Percentiles rank a stretch among this genome's conserved stretches.
These are phyloP conservation scores for Apocheima hispidaria DNA, from an alignment of 2,888 invertebrate genomes.

Conservation along the genomic window DNA sequence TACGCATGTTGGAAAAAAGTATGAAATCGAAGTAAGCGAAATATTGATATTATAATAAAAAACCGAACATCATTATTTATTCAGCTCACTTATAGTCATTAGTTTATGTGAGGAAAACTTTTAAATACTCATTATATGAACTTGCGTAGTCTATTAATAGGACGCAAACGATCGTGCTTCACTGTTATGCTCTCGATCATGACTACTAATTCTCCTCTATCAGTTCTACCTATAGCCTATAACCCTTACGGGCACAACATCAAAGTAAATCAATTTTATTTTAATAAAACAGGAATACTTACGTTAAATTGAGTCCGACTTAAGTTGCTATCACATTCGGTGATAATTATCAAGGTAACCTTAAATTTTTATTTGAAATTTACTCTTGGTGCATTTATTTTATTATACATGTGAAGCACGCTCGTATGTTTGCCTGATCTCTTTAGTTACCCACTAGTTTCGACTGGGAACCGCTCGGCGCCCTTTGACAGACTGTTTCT, in stretches of 20 bases:
- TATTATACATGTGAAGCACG: conserved; percentile 12
- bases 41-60: background rate
- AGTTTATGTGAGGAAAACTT: background rate
- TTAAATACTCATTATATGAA: background rate
- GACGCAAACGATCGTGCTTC: background rate
- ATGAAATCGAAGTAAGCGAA: background rate
- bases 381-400: background rate
- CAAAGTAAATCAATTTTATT: background rate
- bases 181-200: background rate
- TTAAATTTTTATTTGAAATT: too few species aligned
- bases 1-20: background rate
- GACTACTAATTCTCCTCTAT: too few species aligned
- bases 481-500: conserved; percentile 51
- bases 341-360: too few species aligned
- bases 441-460: conserved; percentile 1
- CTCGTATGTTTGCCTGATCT: background rate
- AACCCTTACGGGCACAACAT: too few species aligned
- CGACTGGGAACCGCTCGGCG: conserved; percentile 18
- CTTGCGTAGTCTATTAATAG: background rate
- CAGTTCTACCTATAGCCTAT: too few species aligned
- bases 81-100: background rate
- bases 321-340: too few species aligned
- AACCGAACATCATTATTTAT: background rate
- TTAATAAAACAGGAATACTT: too few species aligned
- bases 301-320: too few species aligned